A percentile compares a stretch with the other conserved stretches of the same genome.
phyloP scores from a whole-genome alignment of 2,797 vertebrate genomes.

The Sebastes kiyomatsui region DNA sequence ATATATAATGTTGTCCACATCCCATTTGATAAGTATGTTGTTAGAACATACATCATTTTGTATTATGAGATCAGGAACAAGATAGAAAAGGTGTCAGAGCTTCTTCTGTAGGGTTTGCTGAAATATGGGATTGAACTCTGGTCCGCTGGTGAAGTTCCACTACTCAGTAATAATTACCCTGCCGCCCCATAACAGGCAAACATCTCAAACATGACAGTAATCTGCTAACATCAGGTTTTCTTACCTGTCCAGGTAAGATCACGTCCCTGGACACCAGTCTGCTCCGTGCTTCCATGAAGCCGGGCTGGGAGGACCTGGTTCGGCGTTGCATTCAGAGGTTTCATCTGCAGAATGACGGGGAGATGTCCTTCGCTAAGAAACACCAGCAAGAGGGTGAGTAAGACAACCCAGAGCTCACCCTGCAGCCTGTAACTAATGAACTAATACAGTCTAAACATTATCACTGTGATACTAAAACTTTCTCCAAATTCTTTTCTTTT shows the following conservation, averaged over 20 bases:
- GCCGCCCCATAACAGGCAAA: background rate
- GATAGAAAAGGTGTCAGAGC: background rate
- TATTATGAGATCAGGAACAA: background rate
- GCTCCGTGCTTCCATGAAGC: conserved; percentile 94
- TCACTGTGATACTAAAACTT: background rate
- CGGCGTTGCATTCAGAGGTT: conserved; percentile 96
- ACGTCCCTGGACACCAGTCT: conserved; percentile 95
- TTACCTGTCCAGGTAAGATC: conserved; percentile 88
- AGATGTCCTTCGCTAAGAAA: conserved; percentile 92
- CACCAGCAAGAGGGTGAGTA: conserved; percentile 94
- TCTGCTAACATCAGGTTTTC: background rate
- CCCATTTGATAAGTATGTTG: background rate
- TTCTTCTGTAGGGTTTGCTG: too few species aligned
- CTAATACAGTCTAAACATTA: background rate
- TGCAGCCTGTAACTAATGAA: background rate
- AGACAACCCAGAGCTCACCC: background rate
- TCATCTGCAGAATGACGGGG: conserved; percentile 92
- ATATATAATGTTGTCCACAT: background rate
- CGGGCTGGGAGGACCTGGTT: conserved; percentile 98
- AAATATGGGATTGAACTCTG: background rate
- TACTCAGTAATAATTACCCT: background rate
- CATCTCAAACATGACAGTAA: background rate
- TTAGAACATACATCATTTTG: background rate
- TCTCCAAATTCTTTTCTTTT: background rate
- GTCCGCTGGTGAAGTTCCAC: too few species aligned